Base-by-base conservation (phyloP, 1,140 invertebrate species). In the Venturia canescens region DNA sequence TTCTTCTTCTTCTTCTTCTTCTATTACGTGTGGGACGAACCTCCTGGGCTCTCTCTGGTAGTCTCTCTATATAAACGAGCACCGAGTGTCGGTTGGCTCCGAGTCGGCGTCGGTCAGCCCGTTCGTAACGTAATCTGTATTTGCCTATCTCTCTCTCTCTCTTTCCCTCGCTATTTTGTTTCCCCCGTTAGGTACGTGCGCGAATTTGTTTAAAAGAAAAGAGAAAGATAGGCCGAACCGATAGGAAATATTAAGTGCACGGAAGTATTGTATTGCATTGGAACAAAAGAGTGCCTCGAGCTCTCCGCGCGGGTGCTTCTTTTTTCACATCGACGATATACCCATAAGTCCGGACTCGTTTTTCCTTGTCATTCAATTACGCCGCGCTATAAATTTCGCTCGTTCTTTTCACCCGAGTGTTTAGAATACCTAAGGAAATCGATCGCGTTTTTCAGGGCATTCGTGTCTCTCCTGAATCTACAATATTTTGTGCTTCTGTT, bases 51-150 rank as follows among this genome's bases (percentile, higher is more conserved):
- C 60, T 63, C 66, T 29, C 60, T 84, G 83, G 82, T 80, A 50
- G 29, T 70, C 77, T 81, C 85, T 89, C 88, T 92, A 92, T 92
- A 91, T 92, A 92, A 92, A 91, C 87, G 87, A 81, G 81, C 85
- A 83, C 81, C 85, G 84, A 85, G 81, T 82, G 77, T 80, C 79
- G 80, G 84, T 72, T 70, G 76, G 81, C 83, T 85, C 82, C 78
- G 85, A 88, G 87, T 87, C 80, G 75, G 81, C 83, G 81, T 82
- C 74, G 75, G 75, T 66, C 75, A 77, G 75, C 78, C 80, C 84
- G 76, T 86, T 81, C 83, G 72, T 60, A 71, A 79, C 81, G 81
- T 70, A 81, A 83, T 77, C 75, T 69, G 31, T 26, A 63, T 63
- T 6, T 27, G 72, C 83, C 78, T 53, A 78, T 76, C 81, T 81